Base-by-base conservation (phyloP, 2,113 vertebrate species). In the Speoplatyrhinus poulsoni region DNA sequence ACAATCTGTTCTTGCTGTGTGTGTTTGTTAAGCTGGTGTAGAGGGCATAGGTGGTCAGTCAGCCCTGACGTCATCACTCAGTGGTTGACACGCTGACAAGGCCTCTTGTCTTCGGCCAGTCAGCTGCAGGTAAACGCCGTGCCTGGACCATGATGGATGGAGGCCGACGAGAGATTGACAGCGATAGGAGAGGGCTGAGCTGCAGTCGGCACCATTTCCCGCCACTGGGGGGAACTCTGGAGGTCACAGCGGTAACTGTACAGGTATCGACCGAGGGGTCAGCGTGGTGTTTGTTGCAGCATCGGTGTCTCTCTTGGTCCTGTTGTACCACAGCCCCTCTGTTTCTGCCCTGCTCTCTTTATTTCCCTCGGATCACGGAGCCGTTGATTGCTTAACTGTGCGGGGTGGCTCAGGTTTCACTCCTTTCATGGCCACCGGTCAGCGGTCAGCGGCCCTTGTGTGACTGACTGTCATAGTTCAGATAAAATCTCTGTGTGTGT, bases 141-240 rank as follows among this genome's bases (percentile, higher is more conserved):
- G 89, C 81, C 69, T 61, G 82, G 86, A 85, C 84, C 67, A 72
- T 96, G 95, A 97, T 94, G 90, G 94, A 96, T 95, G 86, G 87
- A 80, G 67, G 86, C 88, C 91, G 76, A 87, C 90, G 93, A 91
- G 86, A 92, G 92, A 90, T 91, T 92, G 90, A 90, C 81, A 80
- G 89, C 53, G 70, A 91, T 92, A 87, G 89, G 50, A 78, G 81
- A 89, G 84, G 88, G 64, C 79, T 3, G 41, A 46, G 17, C 65
- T 48, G 72, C 76, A 61, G 62, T 58, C 66, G 26, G 16, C 46
- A 46, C 68, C 63, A 26, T 69, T 19, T 17, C 36, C 36, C 12
- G 55, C 76, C 19, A 36, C 50, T 0, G 60, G 73, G 12, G 67
- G 52, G 65, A 80, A 77, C 65, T 58, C 17, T 79, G 59, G 70